Evolutionary conservation across 2,888 invertebrate species (phyloP).

Genomic region (Hipparchia semele): DNA sequence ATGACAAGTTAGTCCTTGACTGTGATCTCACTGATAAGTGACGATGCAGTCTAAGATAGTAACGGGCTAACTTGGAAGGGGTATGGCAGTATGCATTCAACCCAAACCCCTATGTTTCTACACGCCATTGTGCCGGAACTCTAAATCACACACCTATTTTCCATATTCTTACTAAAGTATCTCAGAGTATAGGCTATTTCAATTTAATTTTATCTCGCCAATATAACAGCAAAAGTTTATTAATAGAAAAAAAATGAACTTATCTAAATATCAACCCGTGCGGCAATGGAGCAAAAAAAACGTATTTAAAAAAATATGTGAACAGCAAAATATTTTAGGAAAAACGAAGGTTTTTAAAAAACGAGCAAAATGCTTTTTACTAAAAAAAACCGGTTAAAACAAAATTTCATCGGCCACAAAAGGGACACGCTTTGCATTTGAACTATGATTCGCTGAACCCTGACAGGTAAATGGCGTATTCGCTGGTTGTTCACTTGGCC

Average conservation of each 20-base stretch:
- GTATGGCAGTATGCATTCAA: too few species aligned
- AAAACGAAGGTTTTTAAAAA: conserved; percentile 6
- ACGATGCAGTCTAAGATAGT: too few species aligned
- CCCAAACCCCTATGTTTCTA: too few species aligned
- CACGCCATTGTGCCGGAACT: too few species aligned
- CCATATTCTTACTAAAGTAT: too few species aligned
- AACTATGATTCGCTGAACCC: conserved; percentile 14
- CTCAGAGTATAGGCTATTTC: too few species aligned
- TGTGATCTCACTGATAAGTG: too few species aligned
- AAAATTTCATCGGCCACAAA: conserved; percentile 20
- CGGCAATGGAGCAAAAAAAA: not conserved
- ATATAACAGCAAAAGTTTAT: not conserved
- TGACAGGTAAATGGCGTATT: conserved; percentile 20
- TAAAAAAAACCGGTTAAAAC: conserved; percentile 14
- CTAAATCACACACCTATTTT: not conserved
- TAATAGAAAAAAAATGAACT: not conserved
- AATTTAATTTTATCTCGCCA: not conserved
- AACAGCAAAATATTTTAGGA: conserved; percentile 3
- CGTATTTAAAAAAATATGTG: not conserved
- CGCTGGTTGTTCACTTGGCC: not conserved
- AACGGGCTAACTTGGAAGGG: too few species aligned
- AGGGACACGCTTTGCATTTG: conserved; percentile 17
- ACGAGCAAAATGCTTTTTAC: conserved; percentile 8
- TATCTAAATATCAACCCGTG: not conserved
- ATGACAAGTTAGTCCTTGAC: too few species aligned